These are phyloP conservation scores for Anthopleura sola DNA, from an alignment of 64 coral and sea anemone species.

Conservation along the genomic window DNA sequence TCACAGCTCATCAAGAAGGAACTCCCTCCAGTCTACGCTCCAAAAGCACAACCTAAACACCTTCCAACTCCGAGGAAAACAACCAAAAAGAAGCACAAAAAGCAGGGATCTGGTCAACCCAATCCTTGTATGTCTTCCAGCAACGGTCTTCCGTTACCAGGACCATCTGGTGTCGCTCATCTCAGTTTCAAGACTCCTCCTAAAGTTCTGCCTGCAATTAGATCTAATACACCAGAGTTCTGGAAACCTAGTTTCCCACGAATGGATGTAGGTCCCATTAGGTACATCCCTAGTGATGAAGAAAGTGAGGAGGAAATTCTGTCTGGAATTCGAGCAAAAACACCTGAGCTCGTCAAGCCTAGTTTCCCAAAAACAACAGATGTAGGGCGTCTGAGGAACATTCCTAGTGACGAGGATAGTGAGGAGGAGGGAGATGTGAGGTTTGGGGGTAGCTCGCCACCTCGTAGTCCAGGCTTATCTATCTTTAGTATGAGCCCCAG, in stretches of 20 bases:
- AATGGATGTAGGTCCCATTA: background rate
- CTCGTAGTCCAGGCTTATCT: background rate
- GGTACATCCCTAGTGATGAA: background rate
- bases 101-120: background rate
- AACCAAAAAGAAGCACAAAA: background rate
- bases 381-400: background rate
- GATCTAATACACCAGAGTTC: background rate
- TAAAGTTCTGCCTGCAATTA: background rate
- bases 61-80: background rate
- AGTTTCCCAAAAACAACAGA: background rate
- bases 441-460: background rate
- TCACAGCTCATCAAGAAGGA: background rate
- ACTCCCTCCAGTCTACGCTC: background rate
- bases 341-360: background rate
- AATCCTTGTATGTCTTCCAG: background rate
- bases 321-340: background rate
- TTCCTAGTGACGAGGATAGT: background rate
- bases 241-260: background rate
- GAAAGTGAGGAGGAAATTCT: background rate
- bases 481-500: background rate
- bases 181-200: too few relatives aligned
- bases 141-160: background rate
- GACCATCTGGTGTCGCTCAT: background rate
- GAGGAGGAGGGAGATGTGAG: background rate
- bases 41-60: background rate